Conservation (phyloP, 2,888 invertebrate species). For the Lymantria monacha region DNA sequence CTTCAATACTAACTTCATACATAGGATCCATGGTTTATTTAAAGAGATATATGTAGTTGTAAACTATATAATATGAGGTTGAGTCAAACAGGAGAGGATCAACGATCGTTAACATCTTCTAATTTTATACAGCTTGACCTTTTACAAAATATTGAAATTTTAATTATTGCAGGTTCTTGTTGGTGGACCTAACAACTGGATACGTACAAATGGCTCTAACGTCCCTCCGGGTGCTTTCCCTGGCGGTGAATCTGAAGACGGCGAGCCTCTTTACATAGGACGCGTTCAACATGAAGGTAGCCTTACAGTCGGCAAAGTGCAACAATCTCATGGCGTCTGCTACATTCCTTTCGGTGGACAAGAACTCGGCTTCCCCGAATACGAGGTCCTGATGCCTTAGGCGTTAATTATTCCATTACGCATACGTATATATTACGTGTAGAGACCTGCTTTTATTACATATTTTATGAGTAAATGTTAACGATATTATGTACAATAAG, state of each 20-base stretch:
- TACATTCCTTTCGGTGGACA: constrained; percentile 92
- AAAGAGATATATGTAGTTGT: too few relatives aligned
- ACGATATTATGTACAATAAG: not conserved
- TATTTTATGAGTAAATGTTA: not conserved
- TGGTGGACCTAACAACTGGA: constrained; percentile 86
- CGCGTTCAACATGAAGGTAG: constrained; percentile 89
- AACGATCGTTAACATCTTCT: too few relatives aligned
- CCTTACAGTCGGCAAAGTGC: constrained; percentile 91
- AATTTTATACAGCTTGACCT: too few relatives aligned
- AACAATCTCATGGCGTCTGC: constrained; percentile 90
- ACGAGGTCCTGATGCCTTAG: constrained; percentile 86
- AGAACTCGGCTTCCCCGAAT: constrained; percentile 90
- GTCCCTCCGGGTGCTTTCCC: constrained; percentile 89
- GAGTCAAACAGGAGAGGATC: too few relatives aligned
- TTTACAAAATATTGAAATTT: not conserved
- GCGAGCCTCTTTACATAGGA: constrained; percentile 90
- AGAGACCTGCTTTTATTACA: not conserved
- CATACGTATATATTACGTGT: constrained; percentile 18
- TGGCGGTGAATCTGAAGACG: constrained; percentile 88
- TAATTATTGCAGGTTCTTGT: constrained; percentile 71
- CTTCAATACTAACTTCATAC: too few relatives aligned
- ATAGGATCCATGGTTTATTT: too few relatives aligned
- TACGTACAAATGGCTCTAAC: constrained; percentile 84
- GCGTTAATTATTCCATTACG: constrained; percentile 17
- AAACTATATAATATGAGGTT: too few relatives aligned